phyloP scores from a whole-genome alignment of 2,888 invertebrate species.

The Didymodactylos carnosus region DNA sequence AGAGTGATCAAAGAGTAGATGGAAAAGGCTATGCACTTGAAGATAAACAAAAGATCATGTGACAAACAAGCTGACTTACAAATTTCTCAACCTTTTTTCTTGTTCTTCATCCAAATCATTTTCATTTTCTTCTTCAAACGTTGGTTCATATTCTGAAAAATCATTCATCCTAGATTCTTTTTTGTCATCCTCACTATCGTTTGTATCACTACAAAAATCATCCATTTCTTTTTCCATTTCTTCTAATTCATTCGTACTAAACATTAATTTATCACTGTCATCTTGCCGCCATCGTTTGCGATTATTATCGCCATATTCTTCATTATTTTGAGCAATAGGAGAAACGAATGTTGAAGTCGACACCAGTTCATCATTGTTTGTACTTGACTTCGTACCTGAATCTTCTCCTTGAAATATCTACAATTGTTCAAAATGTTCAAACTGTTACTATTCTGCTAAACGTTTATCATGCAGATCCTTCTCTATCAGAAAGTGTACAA shows the following conservation, averaged over 20 bases:
- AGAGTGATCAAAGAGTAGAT: too few relatives aligned
- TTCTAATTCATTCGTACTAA: not conserved
- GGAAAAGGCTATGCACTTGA: too few relatives aligned
- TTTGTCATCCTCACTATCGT: not conserved
- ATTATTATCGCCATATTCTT: not conserved
- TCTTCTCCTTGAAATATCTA: too few relatives aligned
- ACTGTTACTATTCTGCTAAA: too few relatives aligned
- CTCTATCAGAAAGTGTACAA: too few relatives aligned
- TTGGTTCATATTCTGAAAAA: not conserved
- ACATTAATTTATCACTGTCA: not conserved
- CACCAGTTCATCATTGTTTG: not conserved
- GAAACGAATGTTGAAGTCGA: not conserved
- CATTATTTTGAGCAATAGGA: not conserved
- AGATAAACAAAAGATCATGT: too few relatives aligned
- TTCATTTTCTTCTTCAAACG: not conserved
- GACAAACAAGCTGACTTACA: too few relatives aligned
- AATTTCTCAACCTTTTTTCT: too few relatives aligned
- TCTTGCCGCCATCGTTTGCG: not conserved
- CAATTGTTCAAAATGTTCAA: too few relatives aligned
- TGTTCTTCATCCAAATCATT: not conserved
- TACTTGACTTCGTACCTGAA: too few relatives aligned
- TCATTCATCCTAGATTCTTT: not conserved
- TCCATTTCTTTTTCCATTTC: slow-evolving; percentile 14
- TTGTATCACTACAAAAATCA: not conserved
- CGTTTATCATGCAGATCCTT: too few relatives aligned